These are phyloP conservation scores for Nyctibius bracteatus DNA, from an alignment of 2,113 vertebrate genomes.

Conservation along the genomic window DNA sequence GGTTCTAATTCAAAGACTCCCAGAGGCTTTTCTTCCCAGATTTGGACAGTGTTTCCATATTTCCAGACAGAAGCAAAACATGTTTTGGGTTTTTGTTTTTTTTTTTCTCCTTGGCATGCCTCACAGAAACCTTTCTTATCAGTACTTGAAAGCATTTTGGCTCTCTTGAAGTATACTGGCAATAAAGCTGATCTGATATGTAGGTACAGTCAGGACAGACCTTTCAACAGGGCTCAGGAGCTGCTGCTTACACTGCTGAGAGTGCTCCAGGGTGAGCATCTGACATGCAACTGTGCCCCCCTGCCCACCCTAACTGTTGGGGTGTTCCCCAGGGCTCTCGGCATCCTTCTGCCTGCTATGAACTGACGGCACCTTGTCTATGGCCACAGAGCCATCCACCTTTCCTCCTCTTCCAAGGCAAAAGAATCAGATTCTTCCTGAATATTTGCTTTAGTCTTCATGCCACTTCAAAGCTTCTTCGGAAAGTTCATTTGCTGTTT, in stretches of 20 bases:
- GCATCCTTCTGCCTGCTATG: neutral
- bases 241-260: neutral
- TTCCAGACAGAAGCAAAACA: slow-evolving; percentile 5
- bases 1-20: neutral
- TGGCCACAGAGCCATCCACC: neutral
- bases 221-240: neutral
- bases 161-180: neutral
- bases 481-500: neutral
- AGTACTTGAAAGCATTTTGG: neutral
- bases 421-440: neutral
- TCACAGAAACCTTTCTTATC: neutral
- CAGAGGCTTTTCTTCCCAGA: neutral
- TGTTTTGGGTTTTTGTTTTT: neutral
- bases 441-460: neutral
- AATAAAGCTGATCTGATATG: neutral
- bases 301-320: neutral
- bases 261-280: neutral
- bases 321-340: neutral
- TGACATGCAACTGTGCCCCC: neutral
- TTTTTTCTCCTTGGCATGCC: neutral
- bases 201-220: neutral
- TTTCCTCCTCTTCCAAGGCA: neutral
- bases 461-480: neutral
- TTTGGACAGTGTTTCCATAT: neutral
- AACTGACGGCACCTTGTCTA: neutral